Evolutionary conservation across 2,888 invertebrate species (phyloP).

Genomic region (Diadegma fenestrale): DNA sequence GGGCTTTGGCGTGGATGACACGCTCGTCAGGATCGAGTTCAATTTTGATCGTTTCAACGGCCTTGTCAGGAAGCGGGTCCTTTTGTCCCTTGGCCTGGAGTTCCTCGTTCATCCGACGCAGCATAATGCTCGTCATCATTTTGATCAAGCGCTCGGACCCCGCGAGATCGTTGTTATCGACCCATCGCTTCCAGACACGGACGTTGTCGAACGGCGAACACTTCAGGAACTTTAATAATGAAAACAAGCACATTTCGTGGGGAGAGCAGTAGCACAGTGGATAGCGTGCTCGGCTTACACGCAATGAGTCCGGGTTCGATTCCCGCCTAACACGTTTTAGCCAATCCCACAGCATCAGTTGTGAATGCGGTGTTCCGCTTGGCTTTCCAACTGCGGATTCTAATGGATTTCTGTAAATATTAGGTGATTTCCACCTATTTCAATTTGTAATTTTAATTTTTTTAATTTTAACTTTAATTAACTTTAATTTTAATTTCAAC

Average conservation of each 20-base stretch:
- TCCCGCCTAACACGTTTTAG: slow-evolving; percentile 89
- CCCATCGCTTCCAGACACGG: slow-evolving; percentile 96
- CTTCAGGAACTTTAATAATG: slow-evolving; percentile 92
- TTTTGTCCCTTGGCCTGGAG: slow-evolving; percentile 89
- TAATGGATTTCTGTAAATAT: slow-evolving; percentile 97
- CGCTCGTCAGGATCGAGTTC: slow-evolving; percentile 89
- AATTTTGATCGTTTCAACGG: slow-evolving; percentile 87
- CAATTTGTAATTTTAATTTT: no score
- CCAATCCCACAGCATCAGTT: slow-evolving; percentile 93
- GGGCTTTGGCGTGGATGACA: slow-evolving; percentile 91
- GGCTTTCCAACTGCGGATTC: slow-evolving; percentile 97
- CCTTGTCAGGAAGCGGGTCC: slow-evolving; percentile 88
- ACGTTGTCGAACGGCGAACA: slow-evolving; percentile 96
- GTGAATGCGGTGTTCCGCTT: slow-evolving; percentile 85
- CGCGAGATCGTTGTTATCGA: slow-evolving; percentile 92
- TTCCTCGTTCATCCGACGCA: slow-evolving; percentile 95
- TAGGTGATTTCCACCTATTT: slow-evolving; percentile 96
- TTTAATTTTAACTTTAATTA: no score
- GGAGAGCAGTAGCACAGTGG: no score
- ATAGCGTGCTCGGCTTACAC: no score
- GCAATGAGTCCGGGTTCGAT: no score
- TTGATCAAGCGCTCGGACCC: slow-evolving; percentile 93
- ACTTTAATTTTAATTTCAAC: no score
- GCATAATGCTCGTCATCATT: slow-evolving; percentile 93
- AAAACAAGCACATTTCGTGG: slow-evolving; percentile 92